Evolutionary conservation across 2,888 invertebrate genomes (phyloP).

Genomic region (Thymelicus acteon): DNA sequence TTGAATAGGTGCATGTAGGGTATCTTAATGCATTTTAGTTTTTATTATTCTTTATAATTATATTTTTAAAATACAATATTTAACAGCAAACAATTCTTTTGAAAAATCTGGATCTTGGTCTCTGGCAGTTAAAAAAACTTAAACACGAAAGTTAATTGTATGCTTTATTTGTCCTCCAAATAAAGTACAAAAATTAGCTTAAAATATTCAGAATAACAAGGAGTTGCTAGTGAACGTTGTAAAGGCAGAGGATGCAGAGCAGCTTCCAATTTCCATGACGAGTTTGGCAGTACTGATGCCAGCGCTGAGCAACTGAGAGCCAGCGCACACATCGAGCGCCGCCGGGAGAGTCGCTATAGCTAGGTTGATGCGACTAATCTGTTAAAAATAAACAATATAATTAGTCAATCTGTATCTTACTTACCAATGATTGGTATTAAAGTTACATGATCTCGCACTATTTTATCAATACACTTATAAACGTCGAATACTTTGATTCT

Average conservation of each 20-base stretch:
- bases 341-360: conserved; percentile 65
- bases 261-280: conserved; percentile 66
- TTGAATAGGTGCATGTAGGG: too few species aligned
- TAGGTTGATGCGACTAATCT: conserved; percentile 70
- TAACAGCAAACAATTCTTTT: too few species aligned
- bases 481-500: too few species aligned
- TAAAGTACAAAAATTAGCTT: background rate
- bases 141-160: background rate
- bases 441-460: too few species aligned
- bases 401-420: too few species aligned
- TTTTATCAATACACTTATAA: too few species aligned
- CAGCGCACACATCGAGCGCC: conserved; percentile 70
- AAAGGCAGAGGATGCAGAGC: conserved; percentile 61
- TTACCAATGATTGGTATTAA: too few species aligned
- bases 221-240: conserved; percentile 51
- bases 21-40: too few species aligned
- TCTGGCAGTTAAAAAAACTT: too few species aligned
- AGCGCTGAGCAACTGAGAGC: conserved; percentile 60
- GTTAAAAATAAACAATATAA: conserved; percentile 36
- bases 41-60: too few species aligned
- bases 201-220: conserved; percentile 11
- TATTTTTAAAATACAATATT: too few species aligned
- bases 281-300: conserved; percentile 64
- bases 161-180: background rate
- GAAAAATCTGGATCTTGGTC: too few species aligned